Evolutionary conservation across 2,888 invertebrate genomes (phyloP), one percentile per base, ranked within the genome.

Genomic region (Cheilosia urbana): DNA sequence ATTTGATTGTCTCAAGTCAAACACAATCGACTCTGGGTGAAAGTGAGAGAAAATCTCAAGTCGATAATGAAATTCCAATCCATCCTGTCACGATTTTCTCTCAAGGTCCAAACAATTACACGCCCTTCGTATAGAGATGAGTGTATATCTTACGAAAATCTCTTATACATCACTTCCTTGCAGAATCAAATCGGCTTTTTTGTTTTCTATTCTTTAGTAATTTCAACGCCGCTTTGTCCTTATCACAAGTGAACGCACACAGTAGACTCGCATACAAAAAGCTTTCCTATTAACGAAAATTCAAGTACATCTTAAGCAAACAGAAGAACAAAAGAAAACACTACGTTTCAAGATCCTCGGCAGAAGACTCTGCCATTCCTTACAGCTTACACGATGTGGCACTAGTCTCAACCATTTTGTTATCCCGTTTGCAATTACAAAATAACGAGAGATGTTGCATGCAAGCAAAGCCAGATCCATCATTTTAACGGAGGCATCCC

Each of bases 361-460:
- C 57, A 24, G 42, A 19, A 42, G 4, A 19, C 7, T n/a, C 17
- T 27, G 2, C 19, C 62, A 77, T 60, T 45, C 57, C 57, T 57
- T 57, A 69, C 69, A 55, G 47, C 57, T 57, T 57, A 69, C 69
- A 55, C 63, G 17, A 37, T 63, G 19, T n/a, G 51, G 51, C 51
- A 42, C 21, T 51, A 51, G 45, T 55, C 45, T 45, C 15, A n/a
- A 15, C 17, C 11, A 37, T 34, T 55, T 24, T 47, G 63, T 24
- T 37, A 65, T 65, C 47, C 34, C 63, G 19, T 24, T 24, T 45
- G 42, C 63, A 63, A 73, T 73, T 63, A 47, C 73, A 55, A 63
- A 63, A 73, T 63, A 55, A 53, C 37, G 55, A 30, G 55, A 30
- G 73, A 34, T 42, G 19, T 37, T 19, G 27, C 51, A 51, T 19